phyloP scores from a whole-genome alignment of 2,797 vertebrate genomes.

The Iguana delicatissima region DNA sequence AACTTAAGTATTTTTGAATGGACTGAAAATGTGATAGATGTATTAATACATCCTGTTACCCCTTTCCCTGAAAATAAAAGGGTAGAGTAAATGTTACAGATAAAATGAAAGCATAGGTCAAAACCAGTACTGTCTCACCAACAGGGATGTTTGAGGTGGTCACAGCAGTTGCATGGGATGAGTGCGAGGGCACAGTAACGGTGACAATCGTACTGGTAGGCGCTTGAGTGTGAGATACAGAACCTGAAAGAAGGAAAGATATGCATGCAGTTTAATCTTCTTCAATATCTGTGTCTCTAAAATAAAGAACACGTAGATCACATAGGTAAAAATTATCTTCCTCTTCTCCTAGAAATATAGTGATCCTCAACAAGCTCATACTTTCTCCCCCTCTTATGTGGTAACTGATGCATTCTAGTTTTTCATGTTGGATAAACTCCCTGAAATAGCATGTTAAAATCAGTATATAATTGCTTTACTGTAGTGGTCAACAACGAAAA shows the following conservation, averaged over 20 bases:
- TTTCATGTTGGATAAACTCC: neutral
- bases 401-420: neutral
- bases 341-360: neutral
- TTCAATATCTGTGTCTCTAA: neutral
- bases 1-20: neutral
- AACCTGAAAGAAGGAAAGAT: conserved; percentile 78
- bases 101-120: neutral
- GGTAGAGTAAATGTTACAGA: conserved; percentile 2
- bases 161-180: conserved; percentile 95
- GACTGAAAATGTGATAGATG: neutral
- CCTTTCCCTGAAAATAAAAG: rapidly evolving
- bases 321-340: neutral
- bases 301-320: neutral
- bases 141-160: conserved; percentile 98
- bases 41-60: neutral
- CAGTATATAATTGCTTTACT: neutral
- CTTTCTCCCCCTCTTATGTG: neutral
- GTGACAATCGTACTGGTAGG: conserved; percentile 94
- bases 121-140: conserved; percentile 83
- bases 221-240: conserved; percentile 93
- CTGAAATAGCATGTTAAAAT: neutral
- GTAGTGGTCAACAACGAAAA: neutral
- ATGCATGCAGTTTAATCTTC: neutral
- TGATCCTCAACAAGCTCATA: neutral
- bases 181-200: conserved; percentile 97